A percentile compares a stretch with the other conserved stretches of the same genome.
Conservation (phyloP, 37 sponge, comb jelly and placozoan species). For the Cliona cf. orientalis region DNA sequence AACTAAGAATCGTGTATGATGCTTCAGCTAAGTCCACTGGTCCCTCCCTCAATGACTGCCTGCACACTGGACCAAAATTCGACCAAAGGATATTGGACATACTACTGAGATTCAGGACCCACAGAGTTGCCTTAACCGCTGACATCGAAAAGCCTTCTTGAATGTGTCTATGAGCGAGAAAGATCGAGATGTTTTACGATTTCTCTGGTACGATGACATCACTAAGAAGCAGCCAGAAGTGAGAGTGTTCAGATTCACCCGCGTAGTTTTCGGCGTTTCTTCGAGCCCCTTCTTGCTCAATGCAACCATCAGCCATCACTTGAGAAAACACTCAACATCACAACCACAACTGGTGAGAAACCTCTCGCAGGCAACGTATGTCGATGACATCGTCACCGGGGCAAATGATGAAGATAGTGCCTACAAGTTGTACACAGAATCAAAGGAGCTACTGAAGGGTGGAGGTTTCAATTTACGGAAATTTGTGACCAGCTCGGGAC, state of each 20-base stretch:
- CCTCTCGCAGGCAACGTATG: constrained; percentile 22
- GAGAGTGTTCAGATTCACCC: constrained; percentile 8
- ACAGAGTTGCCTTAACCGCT: constrained; percentile 34
- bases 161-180: constrained; percentile 24
- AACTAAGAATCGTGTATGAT: constrained; percentile 56
- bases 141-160: constrained; percentile 63
- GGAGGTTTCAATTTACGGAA: neutral
- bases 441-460: neutral
- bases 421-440: neutral
- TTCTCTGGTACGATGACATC: constrained; percentile 50
- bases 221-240: neutral
- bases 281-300: constrained; percentile 59
- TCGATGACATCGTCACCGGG: constrained; percentile 46
- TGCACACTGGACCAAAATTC: constrained; percentile 35
- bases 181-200: constrained; percentile 58
- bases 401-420: constrained; percentile 5
- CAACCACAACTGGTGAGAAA: constrained; percentile 28
- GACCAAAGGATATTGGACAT: constrained; percentile 41
- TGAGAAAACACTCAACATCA: neutral
- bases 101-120: constrained; percentile 18
- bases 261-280: constrained; percentile 59
- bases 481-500: neutral
- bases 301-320: constrained; percentile 42
- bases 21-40: constrained; percentile 24
- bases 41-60: constrained; percentile 40